A percentile compares a stretch with the other conserved stretches of the same genome.
phyloP scores from a whole-genome alignment of 2,888 invertebrate genomes.

The Lordiphosa andalusiaca region DNA sequence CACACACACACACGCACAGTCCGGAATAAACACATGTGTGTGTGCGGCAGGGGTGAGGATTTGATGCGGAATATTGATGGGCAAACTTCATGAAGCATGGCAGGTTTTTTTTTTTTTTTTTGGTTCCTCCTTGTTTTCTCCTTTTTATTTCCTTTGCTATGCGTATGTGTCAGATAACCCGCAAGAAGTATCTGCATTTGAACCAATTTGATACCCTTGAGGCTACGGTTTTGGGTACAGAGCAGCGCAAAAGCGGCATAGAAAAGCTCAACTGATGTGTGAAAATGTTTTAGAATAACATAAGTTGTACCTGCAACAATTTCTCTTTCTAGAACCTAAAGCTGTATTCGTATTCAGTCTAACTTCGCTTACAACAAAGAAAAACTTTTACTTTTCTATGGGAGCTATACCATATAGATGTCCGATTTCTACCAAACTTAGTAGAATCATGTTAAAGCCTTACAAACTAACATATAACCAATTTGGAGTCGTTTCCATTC shows the following conservation, averaged over 20 bases:
- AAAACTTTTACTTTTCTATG: no score
- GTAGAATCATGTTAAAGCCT: no score
- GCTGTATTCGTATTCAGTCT: no score
- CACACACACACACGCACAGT: conserved; percentile 32
- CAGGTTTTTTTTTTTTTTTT: conserved; percentile 19
- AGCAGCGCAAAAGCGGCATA: background rate
- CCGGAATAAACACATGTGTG: conserved; percentile 8
- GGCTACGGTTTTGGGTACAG: background rate
- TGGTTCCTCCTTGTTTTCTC: background rate
- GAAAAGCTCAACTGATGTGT: no score
- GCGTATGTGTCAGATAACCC: conserved; percentile 62
- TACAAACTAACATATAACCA: no score
- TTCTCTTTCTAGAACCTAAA: no score
- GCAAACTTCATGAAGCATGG: conserved; percentile 63
- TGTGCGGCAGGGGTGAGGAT: conserved; percentile 1
- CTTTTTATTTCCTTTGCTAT: conserved; percentile 39
- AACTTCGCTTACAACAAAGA: no score
- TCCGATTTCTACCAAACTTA: no score
- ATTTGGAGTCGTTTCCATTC: no score
- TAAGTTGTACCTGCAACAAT: no score
- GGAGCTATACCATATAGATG: no score
- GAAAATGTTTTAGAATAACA: no score
- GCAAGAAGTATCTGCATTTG: conserved; percentile 4
- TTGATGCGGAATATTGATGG: conserved; percentile 57
- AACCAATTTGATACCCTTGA: background rate